A percentile compares a stretch with the other conserved stretches of the same genome.
Evolutionary conservation across 2,888 invertebrate species (phyloP).

Genomic region (Monoplex corrugatus): DNA sequence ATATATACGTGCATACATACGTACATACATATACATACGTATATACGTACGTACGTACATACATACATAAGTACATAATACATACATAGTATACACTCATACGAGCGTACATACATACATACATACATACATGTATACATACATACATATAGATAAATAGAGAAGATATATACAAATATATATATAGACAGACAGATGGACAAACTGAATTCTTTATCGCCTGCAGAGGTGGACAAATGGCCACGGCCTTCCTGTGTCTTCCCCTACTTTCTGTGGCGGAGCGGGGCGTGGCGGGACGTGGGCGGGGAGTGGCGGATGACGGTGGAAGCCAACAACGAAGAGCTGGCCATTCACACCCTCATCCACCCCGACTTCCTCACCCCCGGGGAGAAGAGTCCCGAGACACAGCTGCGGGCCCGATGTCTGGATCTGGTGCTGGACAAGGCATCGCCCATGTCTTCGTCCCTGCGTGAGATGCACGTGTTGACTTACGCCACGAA

Average conservation of each 20-base stretch:
- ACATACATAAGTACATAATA: too few species aligned
- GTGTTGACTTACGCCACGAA: conserved; percentile 68
- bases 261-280: conserved; percentile 68
- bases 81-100: too few species aligned
- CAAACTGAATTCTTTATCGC: too few species aligned
- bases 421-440: conserved; percentile 62
- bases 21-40: background rate
- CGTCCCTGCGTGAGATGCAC: conserved; percentile 56
- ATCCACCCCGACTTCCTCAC: conserved; percentile 51
- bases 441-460: conserved; percentile 36
- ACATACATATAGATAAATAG: too few species aligned
- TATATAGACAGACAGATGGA: too few species aligned
- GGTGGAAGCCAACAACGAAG: conserved; percentile 68
- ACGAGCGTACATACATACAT: too few species aligned
- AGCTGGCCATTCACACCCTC: conserved; percentile 66
- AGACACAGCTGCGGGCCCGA: conserved; percentile 65
- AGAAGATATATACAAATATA: too few species aligned
- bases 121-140: too few species aligned
- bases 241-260: conserved; percentile 69
- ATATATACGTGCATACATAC: background rate
- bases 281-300: conserved; percentile 75
- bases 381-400: conserved; percentile 54
- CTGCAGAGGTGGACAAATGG: conserved; percentile 64
- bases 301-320: conserved; percentile 67
- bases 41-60: too few species aligned